These are phyloP conservation scores for Siphonodentalium dalli DNA, from an alignment of 2,888 invertebrate species.

Conservation along the genomic window DNA sequence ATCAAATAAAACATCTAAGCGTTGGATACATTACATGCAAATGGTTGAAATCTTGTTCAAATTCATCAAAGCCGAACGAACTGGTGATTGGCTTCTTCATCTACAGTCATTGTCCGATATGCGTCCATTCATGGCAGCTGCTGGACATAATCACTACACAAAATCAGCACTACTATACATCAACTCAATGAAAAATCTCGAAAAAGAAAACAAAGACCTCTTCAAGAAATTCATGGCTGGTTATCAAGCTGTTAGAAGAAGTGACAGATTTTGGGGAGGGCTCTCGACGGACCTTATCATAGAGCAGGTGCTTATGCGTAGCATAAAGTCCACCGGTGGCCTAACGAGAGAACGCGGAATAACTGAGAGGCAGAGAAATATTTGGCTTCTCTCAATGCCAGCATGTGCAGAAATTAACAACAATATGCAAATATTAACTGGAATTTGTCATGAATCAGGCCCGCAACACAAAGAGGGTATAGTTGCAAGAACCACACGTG, in stretches of 20 bases:
- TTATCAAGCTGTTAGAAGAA: conserved; percentile 25
- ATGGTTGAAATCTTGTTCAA: neutral
- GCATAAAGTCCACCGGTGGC: no score
- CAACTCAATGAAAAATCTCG: conserved; percentile 20
- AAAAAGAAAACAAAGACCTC: conserved; percentile 2
- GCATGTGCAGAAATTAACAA: no score
- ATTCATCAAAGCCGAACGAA: conserved; percentile 1
- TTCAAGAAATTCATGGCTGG: conserved; percentile 21
- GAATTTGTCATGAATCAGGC: no score
- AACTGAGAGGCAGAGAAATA: no score
- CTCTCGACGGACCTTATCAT: no score
- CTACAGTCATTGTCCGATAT: neutral
- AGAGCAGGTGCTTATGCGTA: no score
- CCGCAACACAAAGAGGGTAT: no score
- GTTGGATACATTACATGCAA: neutral
- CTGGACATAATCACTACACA: conserved; percentile 26
- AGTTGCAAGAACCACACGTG: no score
- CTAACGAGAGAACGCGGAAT: no score
- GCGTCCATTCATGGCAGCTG: conserved; percentile 18
- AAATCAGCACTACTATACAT: conserved; percentile 26
- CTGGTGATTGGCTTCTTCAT: neutral
- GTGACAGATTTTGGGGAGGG: conserved; percentile 31
- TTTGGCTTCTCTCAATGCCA: no score
- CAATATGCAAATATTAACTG: no score
- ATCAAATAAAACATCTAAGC: neutral